These are phyloP conservation scores for Tokudaia tokunoshimensis DNA, from an alignment of 2,797 vertebrate genomes.

Conservation along the genomic window DNA sequence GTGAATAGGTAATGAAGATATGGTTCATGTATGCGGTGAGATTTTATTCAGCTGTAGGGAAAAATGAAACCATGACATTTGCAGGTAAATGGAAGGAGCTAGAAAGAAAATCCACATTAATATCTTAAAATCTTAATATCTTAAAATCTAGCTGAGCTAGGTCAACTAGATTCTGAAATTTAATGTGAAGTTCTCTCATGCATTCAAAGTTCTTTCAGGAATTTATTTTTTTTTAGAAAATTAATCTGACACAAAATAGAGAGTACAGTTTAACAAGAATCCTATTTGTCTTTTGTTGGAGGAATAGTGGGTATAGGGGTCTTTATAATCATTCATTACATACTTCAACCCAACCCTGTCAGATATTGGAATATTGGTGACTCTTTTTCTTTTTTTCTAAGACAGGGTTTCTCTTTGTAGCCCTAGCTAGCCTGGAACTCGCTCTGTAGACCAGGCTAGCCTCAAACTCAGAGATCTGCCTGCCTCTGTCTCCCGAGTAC, in stretches of 20 bases:
- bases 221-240: constrained; percentile 44
- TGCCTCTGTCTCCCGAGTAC: too few species aligned
- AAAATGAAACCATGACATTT: not conserved
- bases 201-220: constrained; percentile 27
- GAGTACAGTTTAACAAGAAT: not conserved
- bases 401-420: too few species aligned
- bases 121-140: not conserved
- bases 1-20: not conserved
- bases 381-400: too few species aligned
- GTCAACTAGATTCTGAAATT: not conserved
- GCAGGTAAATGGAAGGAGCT: not conserved
- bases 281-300: not conserved
- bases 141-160: not conserved
- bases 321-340: accelerated
- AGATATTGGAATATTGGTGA: not conserved
- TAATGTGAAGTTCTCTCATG: constrained; percentile 27
- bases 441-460: too few species aligned
- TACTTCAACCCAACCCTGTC: not conserved
- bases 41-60: not conserved
- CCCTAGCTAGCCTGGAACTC: too few species aligned
- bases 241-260: constrained; percentile 46
- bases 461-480: too few species aligned
- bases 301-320: not conserved
- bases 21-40: not conserved
- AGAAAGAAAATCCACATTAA: not conserved